phyloP scores from a whole-genome alignment of 1,140 invertebrate genomes.

The Arctopsyche grandis region DNA sequence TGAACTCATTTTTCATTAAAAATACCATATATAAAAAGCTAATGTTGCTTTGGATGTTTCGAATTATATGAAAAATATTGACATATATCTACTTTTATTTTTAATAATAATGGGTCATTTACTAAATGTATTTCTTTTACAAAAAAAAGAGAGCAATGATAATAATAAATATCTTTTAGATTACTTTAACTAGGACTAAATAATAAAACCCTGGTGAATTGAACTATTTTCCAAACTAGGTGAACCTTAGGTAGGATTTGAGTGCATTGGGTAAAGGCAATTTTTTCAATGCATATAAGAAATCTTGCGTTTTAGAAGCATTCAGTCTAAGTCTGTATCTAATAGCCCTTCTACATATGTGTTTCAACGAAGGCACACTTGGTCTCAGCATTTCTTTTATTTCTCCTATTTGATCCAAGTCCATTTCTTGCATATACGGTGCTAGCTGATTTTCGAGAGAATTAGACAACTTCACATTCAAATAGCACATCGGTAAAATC shows the following conservation, averaged over 20 bases:
- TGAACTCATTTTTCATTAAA: too few species aligned
- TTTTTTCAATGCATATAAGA: constrained; percentile 39
- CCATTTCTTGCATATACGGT: constrained; percentile 1
- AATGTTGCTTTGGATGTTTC: not conserved
- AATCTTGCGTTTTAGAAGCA: constrained; percentile 39
- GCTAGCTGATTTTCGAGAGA: constrained; percentile 30
- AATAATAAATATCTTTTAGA: too few species aligned
- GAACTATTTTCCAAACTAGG: constrained; percentile 14
- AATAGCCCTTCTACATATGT: constrained; percentile 46
- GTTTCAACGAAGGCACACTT: constrained; percentile 43
- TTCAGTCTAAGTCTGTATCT: constrained; percentile 37
- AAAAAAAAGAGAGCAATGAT: too few species aligned
- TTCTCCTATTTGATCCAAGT: constrained; percentile 3
- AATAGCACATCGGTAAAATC: constrained; percentile 47
- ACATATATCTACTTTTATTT: too few species aligned
- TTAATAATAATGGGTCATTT: too few species aligned
- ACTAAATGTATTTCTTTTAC: too few species aligned
- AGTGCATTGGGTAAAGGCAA: constrained; percentile 45
- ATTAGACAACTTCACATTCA: constrained; percentile 33
- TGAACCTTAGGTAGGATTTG: constrained; percentile 50
- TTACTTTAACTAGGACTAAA: not conserved
- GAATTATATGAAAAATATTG: too few species aligned
- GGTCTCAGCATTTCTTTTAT: constrained; percentile 39
- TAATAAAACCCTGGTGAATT: not conserved
- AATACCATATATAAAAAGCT: too few species aligned